Evolutionary conservation across 2,113 vertebrate genomes (phyloP), one percentile per base, ranked within the genome.

Genomic region (Centropus bengalensis): DNA sequence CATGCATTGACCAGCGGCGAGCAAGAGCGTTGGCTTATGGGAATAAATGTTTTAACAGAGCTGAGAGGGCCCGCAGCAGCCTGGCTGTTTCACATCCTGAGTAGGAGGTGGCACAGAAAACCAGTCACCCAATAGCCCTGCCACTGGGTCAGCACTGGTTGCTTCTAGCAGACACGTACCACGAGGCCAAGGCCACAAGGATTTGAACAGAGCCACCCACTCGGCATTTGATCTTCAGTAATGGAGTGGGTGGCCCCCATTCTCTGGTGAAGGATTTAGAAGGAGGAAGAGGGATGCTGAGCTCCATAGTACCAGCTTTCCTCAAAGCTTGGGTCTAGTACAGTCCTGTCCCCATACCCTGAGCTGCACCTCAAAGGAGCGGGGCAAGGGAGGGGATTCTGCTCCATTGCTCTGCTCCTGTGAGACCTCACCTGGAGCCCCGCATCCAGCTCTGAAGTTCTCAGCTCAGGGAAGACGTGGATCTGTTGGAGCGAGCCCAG

Each of bases 21-120:
- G 52, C 33, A 19, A 55, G 45, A 36, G 17, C 27, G 8, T 2
- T 1, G 4, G 12, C 32, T 56, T 0, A 0, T 4, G 58, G 60
- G 3, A 45, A 14, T 44, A 8, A 44, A 5, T 1, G 21, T 8
- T 54, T 8, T 44, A 15, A 1, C 3, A 8, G 38, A 32, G 44
- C 44, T 14, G 44, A 33, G 59, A 26, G 42, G 6, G 17, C 51
- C 11, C 55, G 5, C 13, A 13, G 49, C 59, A 64, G 56, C 40
- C 83, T 20, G 62, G 8, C 27, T 32, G 32, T 58, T 33, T 73
- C 51, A 22, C 38, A 15, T 16, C 24, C 52, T 8, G 45, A 7
- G 12, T 36, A 59, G 33, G 54, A 19, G 7, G 24, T 18, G 51
- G 49, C 70, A 26, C 26, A 86, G 64, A 36, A 70, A 36, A 28